phyloP scores from a whole-genome alignment of 2,113 vertebrate species.

The Eudorcas thomsonii region DNA sequence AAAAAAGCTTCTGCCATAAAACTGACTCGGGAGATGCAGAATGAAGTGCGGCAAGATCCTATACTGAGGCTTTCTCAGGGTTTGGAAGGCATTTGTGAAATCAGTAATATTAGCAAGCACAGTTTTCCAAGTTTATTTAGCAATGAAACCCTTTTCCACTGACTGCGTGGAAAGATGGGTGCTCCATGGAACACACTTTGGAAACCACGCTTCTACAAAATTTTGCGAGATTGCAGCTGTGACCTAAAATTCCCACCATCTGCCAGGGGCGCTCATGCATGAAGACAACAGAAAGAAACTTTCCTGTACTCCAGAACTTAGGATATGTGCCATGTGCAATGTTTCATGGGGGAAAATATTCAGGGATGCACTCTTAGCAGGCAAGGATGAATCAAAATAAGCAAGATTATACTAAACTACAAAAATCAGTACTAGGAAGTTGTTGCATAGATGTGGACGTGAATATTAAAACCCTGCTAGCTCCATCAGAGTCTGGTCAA shows the following conservation, averaged over 20 bases:
- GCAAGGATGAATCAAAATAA: not conserved
- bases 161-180: not conserved
- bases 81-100: not conserved
- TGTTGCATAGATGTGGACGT: not conserved
- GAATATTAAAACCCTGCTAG: not conserved
- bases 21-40: not conserved
- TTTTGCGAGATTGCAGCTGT: not conserved
- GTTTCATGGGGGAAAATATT: not conserved
- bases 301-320: not conserved
- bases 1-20: not conserved
- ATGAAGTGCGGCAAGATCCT: not conserved
- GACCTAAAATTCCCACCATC: not conserved
- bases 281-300: not conserved
- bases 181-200: not conserved
- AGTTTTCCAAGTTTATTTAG: not conserved
- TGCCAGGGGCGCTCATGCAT: not conserved
- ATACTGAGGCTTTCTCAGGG: not conserved
- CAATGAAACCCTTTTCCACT: not conserved
- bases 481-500: not conserved
- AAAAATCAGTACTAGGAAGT: not conserved
- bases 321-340: fast-evolving
- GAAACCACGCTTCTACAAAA: not conserved
- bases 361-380: not conserved
- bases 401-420: not conserved
- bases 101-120: not conserved